Base-by-base conservation (phyloP, 2,888 invertebrate species). In the Cheilosia urbana region DNA sequence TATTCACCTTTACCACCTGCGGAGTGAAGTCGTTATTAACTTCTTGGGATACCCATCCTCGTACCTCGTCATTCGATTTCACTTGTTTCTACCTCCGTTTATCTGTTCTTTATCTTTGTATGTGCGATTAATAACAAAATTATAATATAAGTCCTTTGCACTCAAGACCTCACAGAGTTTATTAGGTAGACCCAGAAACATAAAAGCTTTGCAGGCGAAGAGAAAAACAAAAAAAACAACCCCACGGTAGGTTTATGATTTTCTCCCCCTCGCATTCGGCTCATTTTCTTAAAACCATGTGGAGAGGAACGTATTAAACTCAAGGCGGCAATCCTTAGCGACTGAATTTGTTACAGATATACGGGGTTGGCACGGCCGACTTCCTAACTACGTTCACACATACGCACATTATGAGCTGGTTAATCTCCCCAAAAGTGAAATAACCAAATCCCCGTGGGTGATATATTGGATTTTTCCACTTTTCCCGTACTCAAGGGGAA, bases 391-490 rank as follows among this genome's bases (percentile, higher is more conserved):
- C 42, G 47, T 66, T 66, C 66, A 65, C 68, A 49, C 55, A 68
- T 72, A 66, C 76, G 68, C 72, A 66, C 76, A 66, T 76, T 76
- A 77, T 77, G 63, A 81, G 85, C 76, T 68, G 80, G 85, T 85
- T 85, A 85, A 85, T 85, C 85, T 72, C 68, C 71, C 68, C 71
- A 81, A 85, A 81, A 84, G 79, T 80, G 76, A 81, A 76, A 76
- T 81, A 81, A 81, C 81, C 66, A 77, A 76, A 81, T 77, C 71
- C 81, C 40, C 58, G 37, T 17, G 47, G 85, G 85, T 76, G 68
- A 81, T 68, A 72, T 85, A 81, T 84, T 76, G 85, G 76, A 72
- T 57, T 68, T 85, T 57, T 17, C 15, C 45, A 19, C 51, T 24
- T 40, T 37, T 24, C 21, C 27, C 13, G 2, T 68, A n/a, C 66